Percentiles rank a stretch among this genome's conserved stretches.
Evolutionary conservation across 2,797 vertebrate species (phyloP).

Genomic region (Karalla daura): DNA sequence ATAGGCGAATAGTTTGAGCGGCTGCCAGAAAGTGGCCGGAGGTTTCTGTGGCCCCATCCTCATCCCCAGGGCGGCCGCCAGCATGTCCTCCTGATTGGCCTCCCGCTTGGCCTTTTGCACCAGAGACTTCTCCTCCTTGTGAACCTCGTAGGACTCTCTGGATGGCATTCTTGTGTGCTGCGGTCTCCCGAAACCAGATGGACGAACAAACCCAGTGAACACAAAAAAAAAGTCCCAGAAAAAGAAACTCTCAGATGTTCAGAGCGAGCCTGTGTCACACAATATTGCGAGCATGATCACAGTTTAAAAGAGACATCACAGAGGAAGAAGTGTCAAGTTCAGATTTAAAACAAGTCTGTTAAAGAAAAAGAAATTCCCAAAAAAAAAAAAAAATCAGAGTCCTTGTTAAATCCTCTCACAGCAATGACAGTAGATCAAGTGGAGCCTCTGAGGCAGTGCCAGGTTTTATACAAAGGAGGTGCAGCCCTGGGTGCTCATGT

Average conservation of each 20-base stretch:
- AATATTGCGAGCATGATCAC: slow-evolving; percentile 66
- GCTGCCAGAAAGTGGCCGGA: slow-evolving; percentile 96
- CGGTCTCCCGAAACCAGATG: slow-evolving; percentile 33
- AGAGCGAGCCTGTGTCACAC: slow-evolving; percentile 67
- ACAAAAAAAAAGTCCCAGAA: slow-evolving; percentile 45
- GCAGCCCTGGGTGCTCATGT: slow-evolving; percentile 71
- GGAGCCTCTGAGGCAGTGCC: slow-evolving; percentile 57
- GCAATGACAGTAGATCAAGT: slow-evolving; percentile 65
- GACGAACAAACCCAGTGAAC: slow-evolving; percentile 37
- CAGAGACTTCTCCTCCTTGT: slow-evolving; percentile 84
- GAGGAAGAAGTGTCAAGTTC: slow-evolving; percentile 9
- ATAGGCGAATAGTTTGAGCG: slow-evolving; percentile 99
- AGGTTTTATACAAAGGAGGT: slow-evolving; percentile 71
- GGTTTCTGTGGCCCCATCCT: slow-evolving; percentile 96
- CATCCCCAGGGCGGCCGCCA: slow-evolving; percentile 95
- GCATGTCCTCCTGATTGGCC: slow-evolving; percentile 91
- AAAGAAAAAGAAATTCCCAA: slow-evolving; percentile 28
- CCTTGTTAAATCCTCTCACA: slow-evolving; percentile 64
- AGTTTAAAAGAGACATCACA: slow-evolving; percentile 40
- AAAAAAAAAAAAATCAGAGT: slow-evolving; percentile 39
- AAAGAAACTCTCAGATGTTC: slow-evolving; percentile 64
- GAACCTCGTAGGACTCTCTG: slow-evolving; percentile 88
- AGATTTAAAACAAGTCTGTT: slow-evolving; percentile 18
- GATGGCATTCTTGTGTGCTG: slow-evolving; percentile 89
- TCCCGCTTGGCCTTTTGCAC: slow-evolving; percentile 90